phyloP scores from a whole-genome alignment of 2,113 vertebrate species.

The Halcyon senegalensis region DNA sequence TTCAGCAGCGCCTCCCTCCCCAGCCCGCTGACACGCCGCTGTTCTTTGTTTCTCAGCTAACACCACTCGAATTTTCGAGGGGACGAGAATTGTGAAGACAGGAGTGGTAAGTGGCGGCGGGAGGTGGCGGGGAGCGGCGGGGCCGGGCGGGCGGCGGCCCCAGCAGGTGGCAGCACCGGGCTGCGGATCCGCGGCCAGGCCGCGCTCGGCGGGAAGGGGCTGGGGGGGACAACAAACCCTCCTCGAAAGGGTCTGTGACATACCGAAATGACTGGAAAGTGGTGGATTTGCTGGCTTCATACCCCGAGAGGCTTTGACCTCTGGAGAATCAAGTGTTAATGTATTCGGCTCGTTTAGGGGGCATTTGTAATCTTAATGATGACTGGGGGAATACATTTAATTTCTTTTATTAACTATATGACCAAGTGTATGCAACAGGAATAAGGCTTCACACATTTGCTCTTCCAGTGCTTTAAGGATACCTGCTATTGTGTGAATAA shows the following conservation, averaged over 20 bases:
- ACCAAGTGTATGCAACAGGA: not conserved
- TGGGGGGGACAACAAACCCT: not conserved
- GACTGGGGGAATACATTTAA: not conserved
- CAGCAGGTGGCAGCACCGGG: conserved; percentile 72
- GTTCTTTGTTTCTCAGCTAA: conserved; percentile 85
- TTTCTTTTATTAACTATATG: not conserved
- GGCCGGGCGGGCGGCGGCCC: not conserved
- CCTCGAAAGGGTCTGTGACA: not conserved
- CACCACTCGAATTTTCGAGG: conserved; percentile 97
- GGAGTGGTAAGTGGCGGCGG: conserved; percentile 89
- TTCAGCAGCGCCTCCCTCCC: not conserved
- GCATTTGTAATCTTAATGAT: not conserved
- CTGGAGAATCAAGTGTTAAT: not conserved
- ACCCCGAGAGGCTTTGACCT: not conserved
- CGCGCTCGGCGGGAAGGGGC: too few relatives aligned
- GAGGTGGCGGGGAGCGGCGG: not conserved
- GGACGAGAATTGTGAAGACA: conserved; percentile 95
- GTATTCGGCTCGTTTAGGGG: not conserved
- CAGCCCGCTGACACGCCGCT: not conserved
- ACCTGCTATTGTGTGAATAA: not conserved
- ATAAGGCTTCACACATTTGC: not conserved
- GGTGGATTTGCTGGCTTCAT: not conserved
- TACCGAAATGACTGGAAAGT: not conserved
- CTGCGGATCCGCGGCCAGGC: conserved; percentile 20
- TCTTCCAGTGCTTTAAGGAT: not conserved